These are phyloP conservation scores for Drosophila peninsularis DNA, from an alignment of 2,888 invertebrate genomes.

Conservation along the genomic window DNA sequence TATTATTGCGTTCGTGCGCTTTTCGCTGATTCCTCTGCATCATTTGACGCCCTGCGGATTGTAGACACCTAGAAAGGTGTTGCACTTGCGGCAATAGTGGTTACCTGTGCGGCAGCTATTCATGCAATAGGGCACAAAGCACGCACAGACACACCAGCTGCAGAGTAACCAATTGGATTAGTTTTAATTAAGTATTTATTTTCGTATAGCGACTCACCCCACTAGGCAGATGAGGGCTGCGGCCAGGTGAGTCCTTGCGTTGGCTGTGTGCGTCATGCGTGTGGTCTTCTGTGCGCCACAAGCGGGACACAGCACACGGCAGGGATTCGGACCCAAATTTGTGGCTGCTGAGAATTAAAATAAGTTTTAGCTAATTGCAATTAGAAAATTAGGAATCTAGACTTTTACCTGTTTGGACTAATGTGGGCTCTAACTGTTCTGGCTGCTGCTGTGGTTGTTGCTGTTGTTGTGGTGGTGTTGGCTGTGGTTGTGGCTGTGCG, in stretches of 20 bases:
- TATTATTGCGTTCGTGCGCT: constrained; percentile 7
- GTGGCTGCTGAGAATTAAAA: constrained; percentile 39
- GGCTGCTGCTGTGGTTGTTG: constrained; percentile 13
- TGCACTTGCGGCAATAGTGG: constrained; percentile 83
- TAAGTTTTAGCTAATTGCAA: background rate
- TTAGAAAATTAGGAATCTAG: background rate
- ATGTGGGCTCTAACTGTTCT: constrained; percentile 45
- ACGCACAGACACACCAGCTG: constrained; percentile 84
- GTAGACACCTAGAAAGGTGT: constrained; percentile 82
- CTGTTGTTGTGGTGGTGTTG: constrained; percentile 20
- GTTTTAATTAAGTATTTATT: background rate
- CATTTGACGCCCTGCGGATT: constrained; percentile 61
- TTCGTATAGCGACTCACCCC: constrained; percentile 69
- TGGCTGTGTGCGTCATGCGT: constrained; percentile 81
- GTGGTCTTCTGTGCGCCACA: constrained; percentile 81
- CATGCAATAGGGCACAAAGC: constrained; percentile 83
- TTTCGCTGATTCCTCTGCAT: constrained; percentile 4
- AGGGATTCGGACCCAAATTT: constrained; percentile 81
- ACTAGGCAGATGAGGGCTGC: constrained; percentile 81
- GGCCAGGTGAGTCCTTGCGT: constrained; percentile 80
- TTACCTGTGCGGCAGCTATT: constrained; percentile 84
- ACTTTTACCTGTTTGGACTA: constrained; percentile 64
- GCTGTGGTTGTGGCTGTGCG: constrained; percentile 46
- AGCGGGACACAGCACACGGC: constrained; percentile 78
- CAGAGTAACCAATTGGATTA: background rate